These are phyloP conservation scores for Phengaris arion DNA, from an alignment of 2,888 invertebrate genomes.

Conservation along the genomic window DNA sequence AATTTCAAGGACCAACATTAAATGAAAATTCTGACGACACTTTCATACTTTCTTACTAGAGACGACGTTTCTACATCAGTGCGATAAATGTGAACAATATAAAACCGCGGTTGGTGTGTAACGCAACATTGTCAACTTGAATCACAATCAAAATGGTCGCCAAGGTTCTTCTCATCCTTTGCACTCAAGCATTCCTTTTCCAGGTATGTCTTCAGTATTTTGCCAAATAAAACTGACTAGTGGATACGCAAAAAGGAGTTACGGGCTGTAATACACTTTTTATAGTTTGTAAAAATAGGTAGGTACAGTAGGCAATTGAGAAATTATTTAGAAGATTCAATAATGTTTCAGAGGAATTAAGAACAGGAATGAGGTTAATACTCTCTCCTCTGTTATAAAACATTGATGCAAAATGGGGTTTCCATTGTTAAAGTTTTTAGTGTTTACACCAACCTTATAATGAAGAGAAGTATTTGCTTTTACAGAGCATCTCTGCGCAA, in stretches of 20 bases:
- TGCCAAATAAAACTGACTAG: not conserved
- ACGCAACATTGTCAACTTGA: constrained; percentile 33
- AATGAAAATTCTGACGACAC: not conserved
- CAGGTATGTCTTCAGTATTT: constrained; percentile 41
- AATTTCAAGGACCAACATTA: not conserved
- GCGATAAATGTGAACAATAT: constrained; percentile 18
- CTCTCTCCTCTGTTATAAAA: not conserved
- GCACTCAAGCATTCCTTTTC: constrained; percentile 44
- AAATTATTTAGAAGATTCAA: not conserved
- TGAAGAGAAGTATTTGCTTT: constrained; percentile 11
- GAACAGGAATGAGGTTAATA: not conserved
- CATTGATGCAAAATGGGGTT: too few relatives aligned
- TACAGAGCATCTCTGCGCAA: constrained; percentile 42
- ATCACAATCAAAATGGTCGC: constrained; percentile 43
- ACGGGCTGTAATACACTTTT: too few relatives aligned
- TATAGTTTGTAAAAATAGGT: too few relatives aligned
- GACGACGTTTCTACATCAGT: not conserved
- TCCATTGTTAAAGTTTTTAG: too few relatives aligned
- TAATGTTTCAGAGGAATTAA: not conserved
- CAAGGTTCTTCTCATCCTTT: constrained; percentile 43
- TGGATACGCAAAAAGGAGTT: too few relatives aligned
- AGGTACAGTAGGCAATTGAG: too few relatives aligned
- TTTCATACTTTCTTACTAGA: constrained; percentile 22
- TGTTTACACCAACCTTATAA: not conserved
- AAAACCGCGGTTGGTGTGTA: not conserved